Conservation (phyloP, 2,888 invertebrate species). For the Ecdyonurus torrentis region DNA sequence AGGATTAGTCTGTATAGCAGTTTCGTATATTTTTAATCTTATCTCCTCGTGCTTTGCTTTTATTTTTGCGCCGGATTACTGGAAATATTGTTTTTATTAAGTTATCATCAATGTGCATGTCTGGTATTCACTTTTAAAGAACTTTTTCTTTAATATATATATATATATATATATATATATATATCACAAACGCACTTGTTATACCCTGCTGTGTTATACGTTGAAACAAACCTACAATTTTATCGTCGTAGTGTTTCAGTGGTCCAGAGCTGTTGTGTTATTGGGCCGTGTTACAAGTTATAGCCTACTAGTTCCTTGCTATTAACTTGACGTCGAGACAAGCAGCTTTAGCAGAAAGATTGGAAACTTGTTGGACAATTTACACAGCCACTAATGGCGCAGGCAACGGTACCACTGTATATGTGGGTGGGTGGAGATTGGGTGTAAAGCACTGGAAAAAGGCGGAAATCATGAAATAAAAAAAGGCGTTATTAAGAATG, state of each 20-base stretch:
- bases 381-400: not conserved
- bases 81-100: not conserved
- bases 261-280: not conserved
- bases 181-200: too few relatives aligned
- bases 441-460: too few relatives aligned
- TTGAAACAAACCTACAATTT: not conserved
- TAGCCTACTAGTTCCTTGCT: not conserved
- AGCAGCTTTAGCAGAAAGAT: not conserved
- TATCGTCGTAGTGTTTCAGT: not conserved
- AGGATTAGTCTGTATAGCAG: not conserved
- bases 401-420: not conserved
- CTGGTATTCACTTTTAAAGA: too few relatives aligned
- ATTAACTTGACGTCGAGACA: not conserved
- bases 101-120: not conserved
- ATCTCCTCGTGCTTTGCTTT: not conserved
- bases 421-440: not conserved
- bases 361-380: not conserved
- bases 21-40: not conserved
- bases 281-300: not conserved
- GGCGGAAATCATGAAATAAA: too few relatives aligned
- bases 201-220: too few relatives aligned
- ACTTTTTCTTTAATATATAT: too few relatives aligned
- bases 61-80: not conserved
- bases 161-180: too few relatives aligned
- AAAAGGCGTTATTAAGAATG: too few relatives aligned